A percentile compares a stretch with the other conserved stretches of the same genome.
phyloP scores from a whole-genome alignment of 2,113 vertebrate genomes.

The Syngnathus scovelli region DNA sequence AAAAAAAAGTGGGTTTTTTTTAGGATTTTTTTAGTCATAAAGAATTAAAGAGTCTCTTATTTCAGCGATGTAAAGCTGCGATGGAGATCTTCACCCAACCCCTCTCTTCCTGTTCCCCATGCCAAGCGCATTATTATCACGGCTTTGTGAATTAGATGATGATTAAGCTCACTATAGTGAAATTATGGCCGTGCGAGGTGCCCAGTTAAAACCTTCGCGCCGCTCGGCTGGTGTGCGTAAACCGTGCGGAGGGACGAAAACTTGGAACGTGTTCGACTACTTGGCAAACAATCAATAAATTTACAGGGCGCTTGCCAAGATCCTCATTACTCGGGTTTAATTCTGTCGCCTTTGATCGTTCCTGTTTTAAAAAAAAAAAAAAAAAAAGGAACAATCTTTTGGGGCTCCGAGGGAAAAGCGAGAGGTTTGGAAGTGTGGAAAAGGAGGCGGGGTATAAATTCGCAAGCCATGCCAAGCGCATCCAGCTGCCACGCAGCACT shows the following conservation, averaged over 20 bases:
- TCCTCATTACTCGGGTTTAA: slow-evolving; percentile 68
- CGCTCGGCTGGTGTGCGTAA: slow-evolving; percentile 38
- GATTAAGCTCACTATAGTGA: slow-evolving; percentile 59
- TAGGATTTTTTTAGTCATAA: slow-evolving; percentile 42
- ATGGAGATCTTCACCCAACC: slow-evolving; percentile 45
- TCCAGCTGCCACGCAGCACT: slow-evolving; percentile 52
- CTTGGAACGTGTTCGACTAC: slow-evolving; percentile 33
- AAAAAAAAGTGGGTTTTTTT: not conserved
- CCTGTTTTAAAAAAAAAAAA: slow-evolving; percentile 41
- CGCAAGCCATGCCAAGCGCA: slow-evolving; percentile 37
- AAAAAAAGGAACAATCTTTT: slow-evolving; percentile 23
- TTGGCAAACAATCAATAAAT: slow-evolving; percentile 74
- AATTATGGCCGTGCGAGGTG: slow-evolving; percentile 20
- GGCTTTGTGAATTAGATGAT: slow-evolving; percentile 67
- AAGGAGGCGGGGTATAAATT: slow-evolving; percentile 25
- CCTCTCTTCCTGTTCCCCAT: slow-evolving; percentile 46
- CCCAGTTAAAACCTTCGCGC: slow-evolving; percentile 33
- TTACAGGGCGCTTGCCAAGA: slow-evolving; percentile 63
- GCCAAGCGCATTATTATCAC: slow-evolving; percentile 63
- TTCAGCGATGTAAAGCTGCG: slow-evolving; percentile 39
- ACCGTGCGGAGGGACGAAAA: slow-evolving; percentile 37
- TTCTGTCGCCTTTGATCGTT: slow-evolving; percentile 67
- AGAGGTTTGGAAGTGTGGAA: slow-evolving; percentile 25
- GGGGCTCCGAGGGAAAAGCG: slow-evolving; percentile 6
- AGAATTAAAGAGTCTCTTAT: slow-evolving; percentile 52